These are phyloP conservation scores for Leptonema lineaticorne DNA, from an alignment of 1,140 invertebrate genomes.

Conservation along the genomic window DNA sequence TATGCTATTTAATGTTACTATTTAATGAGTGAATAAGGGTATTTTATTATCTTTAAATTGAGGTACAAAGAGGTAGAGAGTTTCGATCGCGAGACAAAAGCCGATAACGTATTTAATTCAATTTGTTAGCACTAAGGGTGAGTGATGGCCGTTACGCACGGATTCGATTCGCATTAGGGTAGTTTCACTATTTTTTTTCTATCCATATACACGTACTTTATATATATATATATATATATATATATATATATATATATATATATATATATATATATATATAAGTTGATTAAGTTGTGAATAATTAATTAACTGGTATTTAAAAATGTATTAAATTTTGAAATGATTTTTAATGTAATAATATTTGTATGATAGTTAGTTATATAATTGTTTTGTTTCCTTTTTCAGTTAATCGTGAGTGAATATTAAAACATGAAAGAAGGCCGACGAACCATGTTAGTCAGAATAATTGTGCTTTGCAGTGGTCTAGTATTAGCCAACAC, in stretches of 20 bases:
- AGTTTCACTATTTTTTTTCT: too few relatives aligned
- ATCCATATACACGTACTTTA: background rate
- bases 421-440: constrained; percentile 26
- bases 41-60: too few relatives aligned
- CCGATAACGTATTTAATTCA: too few relatives aligned
- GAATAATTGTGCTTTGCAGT: constrained; percentile 36
- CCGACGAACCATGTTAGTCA: constrained; percentile 26
- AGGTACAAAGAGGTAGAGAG: too few relatives aligned
- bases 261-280: background rate
- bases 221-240: background rate
- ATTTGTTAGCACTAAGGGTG: too few relatives aligned
- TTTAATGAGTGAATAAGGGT: too few relatives aligned
- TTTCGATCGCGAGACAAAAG: too few relatives aligned
- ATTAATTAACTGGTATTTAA: background rate
- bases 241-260: background rate
- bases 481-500: constrained; percentile 35
- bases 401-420: background rate
- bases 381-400: background rate
- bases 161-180: too few relatives aligned
- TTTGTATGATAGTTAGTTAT: background rate
- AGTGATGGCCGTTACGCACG: too few relatives aligned
- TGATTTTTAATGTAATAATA: background rate
- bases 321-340: too few relatives aligned
- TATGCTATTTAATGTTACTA: too few relatives aligned
- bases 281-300: background rate